These are phyloP conservation scores for Gallinago media DNA, from an alignment of 2,113 vertebrate genomes.

Conservation along the genomic window DNA sequence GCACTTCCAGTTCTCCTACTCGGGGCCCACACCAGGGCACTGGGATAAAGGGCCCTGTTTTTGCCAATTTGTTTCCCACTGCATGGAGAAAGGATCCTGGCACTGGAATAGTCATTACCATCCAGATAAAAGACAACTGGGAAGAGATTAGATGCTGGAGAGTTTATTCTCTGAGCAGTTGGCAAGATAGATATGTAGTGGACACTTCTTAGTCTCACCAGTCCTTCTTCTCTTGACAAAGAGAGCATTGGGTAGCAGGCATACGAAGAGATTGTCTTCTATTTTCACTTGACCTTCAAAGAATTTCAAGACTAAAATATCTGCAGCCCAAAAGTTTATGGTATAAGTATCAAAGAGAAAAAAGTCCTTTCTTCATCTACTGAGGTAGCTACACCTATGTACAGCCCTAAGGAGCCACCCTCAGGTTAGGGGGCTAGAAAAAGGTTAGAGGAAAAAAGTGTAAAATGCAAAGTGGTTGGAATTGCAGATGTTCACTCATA, in stretches of 20 bases:
- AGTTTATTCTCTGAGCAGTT: neutral
- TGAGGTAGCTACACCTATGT: too few relatives aligned
- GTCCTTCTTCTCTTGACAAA: neutral
- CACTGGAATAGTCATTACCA: neutral
- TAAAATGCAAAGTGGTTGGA: neutral
- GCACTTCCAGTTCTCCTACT: conserved; percentile 26
- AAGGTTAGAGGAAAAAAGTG: neutral
- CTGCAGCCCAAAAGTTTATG: neutral
- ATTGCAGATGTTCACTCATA: neutral
- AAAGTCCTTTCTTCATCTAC: neutral
- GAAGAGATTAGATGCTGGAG: neutral
- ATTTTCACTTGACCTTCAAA: neutral
- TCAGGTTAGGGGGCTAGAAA: neutral
- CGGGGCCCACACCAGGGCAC: neutral
- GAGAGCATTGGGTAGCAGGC: neutral
- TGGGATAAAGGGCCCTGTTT: conserved; percentile 60
- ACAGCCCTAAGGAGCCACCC: neutral
- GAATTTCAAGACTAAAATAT: neutral
- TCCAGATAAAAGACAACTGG: neutral
- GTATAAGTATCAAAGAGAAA: neutral
- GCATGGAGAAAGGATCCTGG: neutral
- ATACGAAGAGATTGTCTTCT: neutral
- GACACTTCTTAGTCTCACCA: neutral
- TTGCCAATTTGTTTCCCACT: conserved; percentile 62
- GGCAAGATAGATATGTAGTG: neutral